These are phyloP conservation scores for Standfussiana lucernea DNA, from an alignment of 2,888 invertebrate genomes.

Conservation along the genomic window DNA sequence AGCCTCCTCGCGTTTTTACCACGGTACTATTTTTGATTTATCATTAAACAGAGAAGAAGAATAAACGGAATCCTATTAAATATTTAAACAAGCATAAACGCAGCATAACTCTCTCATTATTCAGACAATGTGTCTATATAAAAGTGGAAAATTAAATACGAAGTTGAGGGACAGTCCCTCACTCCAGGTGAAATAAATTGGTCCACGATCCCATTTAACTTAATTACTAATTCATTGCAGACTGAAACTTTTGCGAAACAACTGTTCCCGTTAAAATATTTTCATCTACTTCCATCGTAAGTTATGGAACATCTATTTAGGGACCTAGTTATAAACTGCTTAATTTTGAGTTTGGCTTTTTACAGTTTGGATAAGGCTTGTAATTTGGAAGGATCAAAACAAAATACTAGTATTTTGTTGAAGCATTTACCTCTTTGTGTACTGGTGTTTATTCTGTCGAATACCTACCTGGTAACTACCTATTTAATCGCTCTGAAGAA, in stretches of 20 bases:
- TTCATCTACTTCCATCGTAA: slow-evolving; percentile 60
- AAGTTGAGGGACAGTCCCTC: slow-evolving; percentile 56
- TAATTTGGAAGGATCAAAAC: slow-evolving; percentile 40
- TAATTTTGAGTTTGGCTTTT: slow-evolving; percentile 43
- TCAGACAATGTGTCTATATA: slow-evolving; percentile 37
- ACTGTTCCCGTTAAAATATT: slow-evolving; percentile 73
- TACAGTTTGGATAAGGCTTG: slow-evolving; percentile 1
- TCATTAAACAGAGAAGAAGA: background rate
- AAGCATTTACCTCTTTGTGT: slow-evolving; percentile 24
- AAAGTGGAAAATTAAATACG: slow-evolving; percentile 42
- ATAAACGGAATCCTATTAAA: background rate
- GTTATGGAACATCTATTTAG: slow-evolving; percentile 45
- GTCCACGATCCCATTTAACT: slow-evolving; percentile 67
- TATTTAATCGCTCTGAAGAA: slow-evolving; percentile 1
- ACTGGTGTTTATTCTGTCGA: background rate
- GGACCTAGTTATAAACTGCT: slow-evolving; percentile 45
- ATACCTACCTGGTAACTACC: background rate
- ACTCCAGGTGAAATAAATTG: slow-evolving; percentile 68
- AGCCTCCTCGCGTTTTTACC: background rate
- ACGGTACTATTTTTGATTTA: background rate
- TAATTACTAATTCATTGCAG: slow-evolving; percentile 82
- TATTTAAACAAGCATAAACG: slow-evolving; percentile 23
- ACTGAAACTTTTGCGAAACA: slow-evolving; percentile 79
- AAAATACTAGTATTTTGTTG: slow-evolving; percentile 29
- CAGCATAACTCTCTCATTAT: slow-evolving; percentile 19